These are phyloP conservation scores for Ovis aries DNA, from an alignment of 2,113 vertebrate species.

Conservation along the genomic window DNA sequence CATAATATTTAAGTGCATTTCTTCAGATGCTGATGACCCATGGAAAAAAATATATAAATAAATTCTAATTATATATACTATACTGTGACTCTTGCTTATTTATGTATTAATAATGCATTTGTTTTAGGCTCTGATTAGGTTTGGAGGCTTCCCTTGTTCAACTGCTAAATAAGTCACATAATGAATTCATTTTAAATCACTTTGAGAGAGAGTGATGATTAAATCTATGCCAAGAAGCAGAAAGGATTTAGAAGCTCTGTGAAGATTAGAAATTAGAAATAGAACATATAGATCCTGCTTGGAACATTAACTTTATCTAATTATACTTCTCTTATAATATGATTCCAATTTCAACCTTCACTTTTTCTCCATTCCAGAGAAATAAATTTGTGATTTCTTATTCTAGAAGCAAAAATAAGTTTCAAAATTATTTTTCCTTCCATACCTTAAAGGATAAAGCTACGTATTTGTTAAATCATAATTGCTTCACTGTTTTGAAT, in stretches of 20 bases:
- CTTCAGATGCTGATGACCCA: not conserved
- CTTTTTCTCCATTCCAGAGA: conserved; percentile 34
- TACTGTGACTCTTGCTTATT: not conserved
- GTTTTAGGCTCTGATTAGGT: not conserved
- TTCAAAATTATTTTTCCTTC: not conserved
- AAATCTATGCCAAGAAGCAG: conserved; percentile 68
- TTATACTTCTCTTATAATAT: conserved; percentile 60
- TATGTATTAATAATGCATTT: not conserved
- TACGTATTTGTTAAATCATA: not conserved
- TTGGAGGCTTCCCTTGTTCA: conserved; percentile 49
- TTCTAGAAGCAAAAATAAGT: not conserved
- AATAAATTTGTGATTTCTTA: conserved; percentile 56
- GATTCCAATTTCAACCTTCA: conserved; percentile 56
- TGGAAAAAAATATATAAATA: not conserved
- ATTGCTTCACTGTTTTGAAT: not conserved
- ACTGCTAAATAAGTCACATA: conserved; percentile 58
- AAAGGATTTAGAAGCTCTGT: conserved; percentile 66
- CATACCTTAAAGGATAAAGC: not conserved
- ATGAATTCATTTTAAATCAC: conserved; percentile 70
- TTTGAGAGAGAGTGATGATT: conserved; percentile 67
- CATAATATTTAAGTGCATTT: not conserved
- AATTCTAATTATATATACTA: not conserved
- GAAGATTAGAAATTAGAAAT: conserved; percentile 64
- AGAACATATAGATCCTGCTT: conserved; percentile 64
- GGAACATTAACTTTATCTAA: conserved; percentile 65